A percentile compares a stretch with the other conserved stretches of the same genome.
Evolutionary conservation across 2,888 invertebrate species (phyloP).

Genomic region (Rhodophaea formosa): DNA sequence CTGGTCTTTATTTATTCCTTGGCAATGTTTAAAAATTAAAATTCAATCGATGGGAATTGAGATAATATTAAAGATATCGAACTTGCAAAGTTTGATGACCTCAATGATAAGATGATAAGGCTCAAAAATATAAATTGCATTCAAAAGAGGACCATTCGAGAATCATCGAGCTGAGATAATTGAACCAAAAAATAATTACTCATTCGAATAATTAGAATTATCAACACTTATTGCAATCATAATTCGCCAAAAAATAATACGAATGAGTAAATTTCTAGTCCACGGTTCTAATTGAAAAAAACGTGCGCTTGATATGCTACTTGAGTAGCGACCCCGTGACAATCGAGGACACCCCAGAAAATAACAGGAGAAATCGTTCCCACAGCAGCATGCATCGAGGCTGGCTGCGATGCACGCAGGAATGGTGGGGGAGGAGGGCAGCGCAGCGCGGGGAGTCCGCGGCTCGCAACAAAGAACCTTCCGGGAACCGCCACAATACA

Average conservation of each 20-base stretch:
- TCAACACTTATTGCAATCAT: neutral
- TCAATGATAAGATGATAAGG: too few relatives aligned
- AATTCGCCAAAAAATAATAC: neutral
- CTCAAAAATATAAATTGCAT: neutral
- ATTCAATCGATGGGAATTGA: neutral
- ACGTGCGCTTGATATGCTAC: neutral
- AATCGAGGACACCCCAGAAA: constrained; percentile 36
- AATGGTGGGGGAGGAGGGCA: constrained; percentile 47
- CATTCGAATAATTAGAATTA: neutral
- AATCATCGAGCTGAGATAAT: neutral
- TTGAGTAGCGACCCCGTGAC: constrained; percentile 20
- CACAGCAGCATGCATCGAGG: constrained; percentile 40
- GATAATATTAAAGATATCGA: neutral
- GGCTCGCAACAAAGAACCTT: constrained; percentile 76
- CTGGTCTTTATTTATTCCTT: too few relatives aligned
- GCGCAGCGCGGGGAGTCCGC: constrained; percentile 46
- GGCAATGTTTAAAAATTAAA: neutral
- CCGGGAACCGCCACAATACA: constrained; percentile 79
- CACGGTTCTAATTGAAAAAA: neutral
- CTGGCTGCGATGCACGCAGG: constrained; percentile 25
- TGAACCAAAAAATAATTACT: neutral
- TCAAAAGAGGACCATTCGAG: neutral
- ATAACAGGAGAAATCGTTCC: constrained; percentile 47
- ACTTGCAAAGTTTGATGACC: neutral
- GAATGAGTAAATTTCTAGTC: neutral